Evolutionary conservation across 2,113 vertebrate genomes (phyloP).

Genomic region (Struthio camelus): DNA sequence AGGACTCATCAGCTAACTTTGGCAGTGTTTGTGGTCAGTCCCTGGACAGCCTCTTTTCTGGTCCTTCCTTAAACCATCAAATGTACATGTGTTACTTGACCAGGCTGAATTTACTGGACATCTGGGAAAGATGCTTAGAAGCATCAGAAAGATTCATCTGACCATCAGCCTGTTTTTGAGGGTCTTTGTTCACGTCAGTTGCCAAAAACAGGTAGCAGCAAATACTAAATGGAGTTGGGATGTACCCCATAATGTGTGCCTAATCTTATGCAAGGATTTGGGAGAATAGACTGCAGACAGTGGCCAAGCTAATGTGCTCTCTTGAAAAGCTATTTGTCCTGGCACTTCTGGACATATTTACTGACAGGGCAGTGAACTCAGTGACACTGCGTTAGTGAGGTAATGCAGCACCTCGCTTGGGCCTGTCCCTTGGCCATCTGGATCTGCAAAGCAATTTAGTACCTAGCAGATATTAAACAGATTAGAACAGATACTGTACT

Average conservation of each 20-base stretch:
- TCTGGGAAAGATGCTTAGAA: background rate
- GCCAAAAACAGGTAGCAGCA: background rate
- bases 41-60: background rate
- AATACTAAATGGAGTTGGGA: background rate
- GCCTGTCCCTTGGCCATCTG: background rate
- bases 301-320: background rate
- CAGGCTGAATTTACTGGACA: no score
- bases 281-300: background rate
- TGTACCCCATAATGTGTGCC: no score
- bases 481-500: background rate
- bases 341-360: no score
- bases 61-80: background rate
- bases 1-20: rapidly evolving
- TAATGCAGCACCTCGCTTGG: no score
- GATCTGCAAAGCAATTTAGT: background rate
- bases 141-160: no score
- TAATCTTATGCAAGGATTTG: background rate
- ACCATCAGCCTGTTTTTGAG: background rate
- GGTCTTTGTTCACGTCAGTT: background rate
- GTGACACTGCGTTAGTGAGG: background rate
- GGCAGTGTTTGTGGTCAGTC: background rate
- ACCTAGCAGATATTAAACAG: background rate
- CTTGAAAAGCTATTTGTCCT: background rate
- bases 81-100: background rate
- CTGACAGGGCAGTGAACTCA: background rate